A percentile compares a stretch with the other conserved stretches of the same genome.
phyloP scores from a whole-genome alignment of 2,888 invertebrate genomes.

The Cephonodes hylas region DNA sequence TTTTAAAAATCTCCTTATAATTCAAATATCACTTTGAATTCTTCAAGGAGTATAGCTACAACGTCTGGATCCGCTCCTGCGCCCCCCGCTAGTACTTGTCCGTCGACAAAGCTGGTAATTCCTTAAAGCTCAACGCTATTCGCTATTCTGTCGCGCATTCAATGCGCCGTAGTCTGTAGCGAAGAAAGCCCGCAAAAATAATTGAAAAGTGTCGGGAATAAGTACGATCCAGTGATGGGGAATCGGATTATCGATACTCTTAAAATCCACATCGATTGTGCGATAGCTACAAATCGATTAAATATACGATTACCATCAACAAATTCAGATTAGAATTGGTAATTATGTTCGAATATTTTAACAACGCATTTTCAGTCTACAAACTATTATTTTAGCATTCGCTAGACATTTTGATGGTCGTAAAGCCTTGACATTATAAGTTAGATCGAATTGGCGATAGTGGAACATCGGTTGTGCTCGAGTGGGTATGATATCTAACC shows the following conservation, averaged over 20 bases:
- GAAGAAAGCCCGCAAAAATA: conserved; percentile 77
- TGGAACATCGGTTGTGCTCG: too few relatives aligned
- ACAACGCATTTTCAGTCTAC: too few relatives aligned
- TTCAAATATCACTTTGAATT: not conserved
- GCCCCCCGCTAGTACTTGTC: not conserved
- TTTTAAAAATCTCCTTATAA: too few relatives aligned
- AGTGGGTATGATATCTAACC: not conserved
- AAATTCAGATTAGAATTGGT: not conserved
- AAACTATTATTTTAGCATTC: too few relatives aligned
- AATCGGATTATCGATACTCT: conserved; percentile 18
- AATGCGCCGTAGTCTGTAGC: conserved; percentile 60
- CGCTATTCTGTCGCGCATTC: conserved; percentile 65
- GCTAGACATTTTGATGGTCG: too few relatives aligned
- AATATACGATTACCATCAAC: not conserved
- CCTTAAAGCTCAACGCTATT: conserved; percentile 68
- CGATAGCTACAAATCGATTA: not conserved
- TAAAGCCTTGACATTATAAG: too few relatives aligned
- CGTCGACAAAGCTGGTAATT: conserved; percentile 54
- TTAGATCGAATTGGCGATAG: not conserved
- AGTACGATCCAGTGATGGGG: conserved; percentile 39
- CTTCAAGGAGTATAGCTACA: not conserved
- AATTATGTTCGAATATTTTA: not conserved
- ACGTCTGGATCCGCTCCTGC: not conserved
- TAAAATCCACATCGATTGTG: not conserved
- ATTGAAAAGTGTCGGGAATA: conserved; percentile 77